Evolutionary conservation across 2,888 invertebrate genomes (phyloP).

Genomic region (Nephrocerus scutellatus): DNA sequence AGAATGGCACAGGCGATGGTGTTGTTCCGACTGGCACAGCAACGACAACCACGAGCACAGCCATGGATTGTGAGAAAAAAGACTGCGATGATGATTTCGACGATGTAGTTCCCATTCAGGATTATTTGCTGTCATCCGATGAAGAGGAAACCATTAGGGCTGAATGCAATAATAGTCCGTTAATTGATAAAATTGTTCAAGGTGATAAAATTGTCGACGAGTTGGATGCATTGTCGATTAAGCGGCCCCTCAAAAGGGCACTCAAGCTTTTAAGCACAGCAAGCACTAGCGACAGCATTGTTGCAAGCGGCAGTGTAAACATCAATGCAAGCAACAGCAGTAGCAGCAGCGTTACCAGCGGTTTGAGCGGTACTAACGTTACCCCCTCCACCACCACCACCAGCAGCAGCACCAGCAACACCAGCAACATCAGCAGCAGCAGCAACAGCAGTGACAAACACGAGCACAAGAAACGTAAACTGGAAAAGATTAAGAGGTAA

Average conservation of each 20-base stretch:
- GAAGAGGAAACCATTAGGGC: conserved; percentile 32
- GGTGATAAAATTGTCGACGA: conserved; percentile 41
- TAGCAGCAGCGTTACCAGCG: background rate
- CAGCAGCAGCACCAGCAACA: background rate
- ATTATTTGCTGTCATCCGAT: conserved; percentile 37
- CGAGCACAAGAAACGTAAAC: conserved; percentile 31
- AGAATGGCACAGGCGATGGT: background rate
- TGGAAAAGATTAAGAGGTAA: conserved; percentile 33
- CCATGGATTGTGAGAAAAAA: background rate
- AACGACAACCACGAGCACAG: background rate
- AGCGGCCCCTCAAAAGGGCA: conserved; percentile 30
- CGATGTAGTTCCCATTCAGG: conserved; percentile 32
- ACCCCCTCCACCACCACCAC: conserved; percentile 4
- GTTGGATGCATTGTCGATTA: conserved; percentile 35
- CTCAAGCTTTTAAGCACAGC: too few species aligned
- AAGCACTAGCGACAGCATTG: too few species aligned
- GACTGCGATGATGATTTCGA: conserved; percentile 5
- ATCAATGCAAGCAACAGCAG: conserved; percentile 21
- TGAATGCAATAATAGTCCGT: conserved; percentile 29
- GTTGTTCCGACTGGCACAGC: background rate
- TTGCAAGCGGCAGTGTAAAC: too few species aligned
- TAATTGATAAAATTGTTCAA: conserved; percentile 33
- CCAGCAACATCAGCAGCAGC: conserved; percentile 5
- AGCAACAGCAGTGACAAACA: conserved; percentile 14
- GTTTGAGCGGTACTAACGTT: too few species aligned